Conservation (phyloP, 2,888 invertebrate species). For the Ophion costatus region DNA sequence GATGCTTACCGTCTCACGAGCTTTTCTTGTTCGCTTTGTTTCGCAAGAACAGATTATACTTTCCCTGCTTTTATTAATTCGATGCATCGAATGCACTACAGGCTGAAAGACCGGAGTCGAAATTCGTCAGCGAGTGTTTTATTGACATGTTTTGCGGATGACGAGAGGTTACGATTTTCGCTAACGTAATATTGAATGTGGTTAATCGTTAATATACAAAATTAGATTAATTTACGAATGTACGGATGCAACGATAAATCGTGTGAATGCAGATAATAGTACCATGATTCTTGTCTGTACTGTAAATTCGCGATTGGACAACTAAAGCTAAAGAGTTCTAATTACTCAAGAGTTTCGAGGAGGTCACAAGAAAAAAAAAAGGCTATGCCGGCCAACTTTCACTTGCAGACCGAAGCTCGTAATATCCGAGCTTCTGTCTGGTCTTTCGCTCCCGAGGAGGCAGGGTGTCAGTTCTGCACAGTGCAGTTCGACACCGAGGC, state of each 20-base stretch:
- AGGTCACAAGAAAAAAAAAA: neutral
- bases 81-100: neutral
- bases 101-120: too few relatives aligned
- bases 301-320: neutral
- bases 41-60: neutral
- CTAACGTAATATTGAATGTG: too few relatives aligned
- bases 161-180: too few relatives aligned
- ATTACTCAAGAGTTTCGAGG: neutral
- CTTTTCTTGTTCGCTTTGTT: neutral
- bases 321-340: slow-evolving; percentile 9
- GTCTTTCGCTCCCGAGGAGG: slow-evolving; percentile 19
- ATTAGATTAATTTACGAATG: too few relatives aligned
- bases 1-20: neutral
- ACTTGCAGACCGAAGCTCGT: slow-evolving; percentile 21
- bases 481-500: too few relatives aligned
- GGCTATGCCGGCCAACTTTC: slow-evolving; percentile 14
- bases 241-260: neutral
- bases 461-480: too few relatives aligned
- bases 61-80: neutral
- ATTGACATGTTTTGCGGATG: neutral
- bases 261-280: neutral
- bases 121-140: neutral
- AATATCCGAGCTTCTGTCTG: slow-evolving; percentile 37
- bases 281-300: neutral
- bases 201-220: too few relatives aligned